A percentile compares a stretch with the other conserved stretches of the same genome.
These are phyloP conservation scores for Phasianus colchicus DNA, from an alignment of 2,113 vertebrate species.

Conservation along the genomic window DNA sequence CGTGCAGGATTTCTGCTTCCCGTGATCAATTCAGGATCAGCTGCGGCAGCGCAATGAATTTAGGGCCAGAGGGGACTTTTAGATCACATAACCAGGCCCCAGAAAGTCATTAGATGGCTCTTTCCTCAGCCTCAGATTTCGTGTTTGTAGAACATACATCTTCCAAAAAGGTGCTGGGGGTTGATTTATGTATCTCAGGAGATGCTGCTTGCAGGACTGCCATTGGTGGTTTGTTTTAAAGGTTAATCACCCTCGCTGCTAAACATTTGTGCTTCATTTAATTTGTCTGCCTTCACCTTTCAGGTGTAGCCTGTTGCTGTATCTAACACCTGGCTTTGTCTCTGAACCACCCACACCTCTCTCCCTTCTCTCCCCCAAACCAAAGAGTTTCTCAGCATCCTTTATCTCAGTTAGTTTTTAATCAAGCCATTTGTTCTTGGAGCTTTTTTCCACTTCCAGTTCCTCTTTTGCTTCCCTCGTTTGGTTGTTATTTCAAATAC, in stretches of 20 bases:
- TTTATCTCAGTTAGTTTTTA: background rate
- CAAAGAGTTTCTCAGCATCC: background rate
- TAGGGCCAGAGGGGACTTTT: conserved; percentile 51
- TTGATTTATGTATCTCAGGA: conserved; percentile 55
- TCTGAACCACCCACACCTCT: background rate
- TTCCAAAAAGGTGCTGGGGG: conserved; percentile 23
- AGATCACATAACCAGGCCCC: conserved; percentile 30
- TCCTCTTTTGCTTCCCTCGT: background rate
- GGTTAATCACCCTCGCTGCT: conserved; percentile 59
- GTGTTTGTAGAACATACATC: conserved; percentile 54
- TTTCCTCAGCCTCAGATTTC: conserved; percentile 29
- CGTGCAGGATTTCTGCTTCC: background rate
- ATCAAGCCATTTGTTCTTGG: background rate
- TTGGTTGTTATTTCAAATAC: background rate
- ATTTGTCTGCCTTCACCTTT: conserved; percentile 53
- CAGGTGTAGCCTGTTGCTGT: conserved; percentile 13
- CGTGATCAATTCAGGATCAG: background rate
- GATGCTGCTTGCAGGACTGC: conserved; percentile 21
- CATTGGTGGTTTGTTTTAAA: conserved; percentile 51
- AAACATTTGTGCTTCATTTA: conserved; percentile 62
- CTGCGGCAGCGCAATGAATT: background rate
- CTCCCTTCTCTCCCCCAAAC: background rate
- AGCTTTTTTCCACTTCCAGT: background rate
- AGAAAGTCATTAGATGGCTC: conserved; percentile 45
- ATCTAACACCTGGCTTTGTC: conserved; percentile 1